These are phyloP conservation scores for Xerus inauris DNA, from an alignment of 2,113 vertebrate genomes.

Conservation along the genomic window DNA sequence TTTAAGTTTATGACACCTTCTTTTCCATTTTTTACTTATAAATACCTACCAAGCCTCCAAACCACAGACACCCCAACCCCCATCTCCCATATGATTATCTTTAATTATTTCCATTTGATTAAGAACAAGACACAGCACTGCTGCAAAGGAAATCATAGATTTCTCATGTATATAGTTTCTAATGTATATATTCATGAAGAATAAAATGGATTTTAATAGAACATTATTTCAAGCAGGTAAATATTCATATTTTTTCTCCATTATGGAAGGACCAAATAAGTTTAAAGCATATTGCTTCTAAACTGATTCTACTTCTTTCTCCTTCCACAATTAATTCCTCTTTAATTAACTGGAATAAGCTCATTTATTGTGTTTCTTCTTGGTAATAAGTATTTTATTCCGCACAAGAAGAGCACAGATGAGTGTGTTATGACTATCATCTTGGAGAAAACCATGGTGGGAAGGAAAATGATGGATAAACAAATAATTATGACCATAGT, in stretches of 20 bases:
- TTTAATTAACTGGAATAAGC: neutral
- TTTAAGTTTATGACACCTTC: conserved; percentile 67
- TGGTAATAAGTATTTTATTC: neutral
- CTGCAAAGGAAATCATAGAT: neutral
- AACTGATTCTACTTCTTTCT: neutral
- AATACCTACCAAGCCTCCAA: conserved; percentile 53
- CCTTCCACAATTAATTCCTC: neutral
- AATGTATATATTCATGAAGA: neutral
- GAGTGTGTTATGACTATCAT: neutral
- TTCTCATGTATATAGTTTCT: neutral
- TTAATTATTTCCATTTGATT: conserved; percentile 58
- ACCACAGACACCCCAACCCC: neutral
- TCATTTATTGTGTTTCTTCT: neutral
- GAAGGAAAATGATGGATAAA: neutral
- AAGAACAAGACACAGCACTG: conserved; percentile 41
- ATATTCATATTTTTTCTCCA: neutral
- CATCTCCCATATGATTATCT: neutral
- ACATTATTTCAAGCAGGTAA: neutral
- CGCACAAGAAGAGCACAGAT: neutral
- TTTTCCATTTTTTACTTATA: conserved; percentile 58
- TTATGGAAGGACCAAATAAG: neutral
- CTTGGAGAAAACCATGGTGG: neutral
- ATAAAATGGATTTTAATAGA: conserved; percentile 2
- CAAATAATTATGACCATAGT: neutral
- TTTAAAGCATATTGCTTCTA: conserved; percentile 4